Conservation (phyloP, 2,113 vertebrate species). For the Mirza zaza region DNA sequence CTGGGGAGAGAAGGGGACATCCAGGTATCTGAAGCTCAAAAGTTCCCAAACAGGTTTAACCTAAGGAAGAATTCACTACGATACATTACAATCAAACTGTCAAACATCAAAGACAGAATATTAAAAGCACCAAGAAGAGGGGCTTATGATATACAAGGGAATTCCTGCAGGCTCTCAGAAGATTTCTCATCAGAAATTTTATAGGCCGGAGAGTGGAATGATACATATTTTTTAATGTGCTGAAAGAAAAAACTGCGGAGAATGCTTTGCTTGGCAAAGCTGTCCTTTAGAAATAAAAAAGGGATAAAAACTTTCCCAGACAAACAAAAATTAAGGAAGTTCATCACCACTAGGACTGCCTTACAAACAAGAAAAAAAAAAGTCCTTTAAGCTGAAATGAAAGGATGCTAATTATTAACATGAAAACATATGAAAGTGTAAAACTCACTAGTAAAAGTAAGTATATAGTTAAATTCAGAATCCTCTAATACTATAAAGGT, state of each 20-base stretch:
- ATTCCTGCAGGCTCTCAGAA: not conserved
- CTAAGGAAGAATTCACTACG: not conserved
- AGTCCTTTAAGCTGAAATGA: not conserved
- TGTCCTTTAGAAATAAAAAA: not conserved
- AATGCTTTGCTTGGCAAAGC: not conserved
- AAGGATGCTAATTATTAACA: not conserved
- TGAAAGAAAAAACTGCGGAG: not conserved
- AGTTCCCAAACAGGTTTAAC: not conserved
- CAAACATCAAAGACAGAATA: not conserved
- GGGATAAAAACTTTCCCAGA: not conserved
- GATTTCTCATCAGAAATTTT: not conserved
- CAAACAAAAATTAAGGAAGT: not conserved
- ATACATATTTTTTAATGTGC: not conserved
- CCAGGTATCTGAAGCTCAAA: not conserved
- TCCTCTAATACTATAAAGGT: not conserved
- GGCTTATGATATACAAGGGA: not conserved
- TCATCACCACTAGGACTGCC: not conserved
- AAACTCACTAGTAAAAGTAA: not conserved
- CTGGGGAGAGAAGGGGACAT: not conserved
- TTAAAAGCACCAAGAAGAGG: not conserved
- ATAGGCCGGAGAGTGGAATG: not conserved
- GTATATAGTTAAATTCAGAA: not conserved
- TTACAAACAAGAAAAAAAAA: too few relatives aligned
- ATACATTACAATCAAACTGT: not conserved
- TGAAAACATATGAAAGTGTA: not conserved